These are phyloP conservation scores for Nephila pilipes DNA, from an alignment of 1,140 invertebrate genomes.

Conservation along the genomic window DNA sequence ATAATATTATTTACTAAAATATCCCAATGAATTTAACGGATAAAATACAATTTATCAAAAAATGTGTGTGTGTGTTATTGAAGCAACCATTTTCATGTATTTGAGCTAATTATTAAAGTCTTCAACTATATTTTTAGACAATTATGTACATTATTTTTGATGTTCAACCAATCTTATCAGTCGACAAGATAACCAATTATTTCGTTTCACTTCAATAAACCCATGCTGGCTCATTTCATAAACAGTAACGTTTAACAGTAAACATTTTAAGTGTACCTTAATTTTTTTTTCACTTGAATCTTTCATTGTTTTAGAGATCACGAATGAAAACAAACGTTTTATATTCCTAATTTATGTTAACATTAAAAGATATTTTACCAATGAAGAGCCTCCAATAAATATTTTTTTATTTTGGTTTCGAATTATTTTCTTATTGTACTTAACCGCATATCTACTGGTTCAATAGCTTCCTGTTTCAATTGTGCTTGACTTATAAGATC, in stretches of 20 bases:
- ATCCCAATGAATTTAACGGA: too few species aligned
- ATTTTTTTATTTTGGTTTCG: not conserved
- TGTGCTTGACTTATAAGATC: not conserved
- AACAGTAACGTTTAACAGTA: not conserved
- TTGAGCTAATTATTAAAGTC: too few species aligned
- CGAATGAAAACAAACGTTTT: not conserved
- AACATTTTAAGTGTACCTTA: not conserved
- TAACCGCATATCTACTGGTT: not conserved
- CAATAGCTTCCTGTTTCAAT: not conserved
- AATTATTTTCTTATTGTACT: not conserved
- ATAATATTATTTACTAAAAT: too few species aligned
- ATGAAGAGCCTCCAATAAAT: not conserved
- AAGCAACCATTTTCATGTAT: too few species aligned
- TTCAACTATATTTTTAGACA: too few species aligned
- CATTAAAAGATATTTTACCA: not conserved
- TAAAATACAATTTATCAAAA: too few species aligned
- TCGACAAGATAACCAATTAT: not conserved
- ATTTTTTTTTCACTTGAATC: not conserved
- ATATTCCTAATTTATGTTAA: not conserved
- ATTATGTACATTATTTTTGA: too few species aligned
- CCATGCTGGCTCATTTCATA: not conserved
- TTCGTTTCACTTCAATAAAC: not conserved
- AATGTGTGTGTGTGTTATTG: too few species aligned
- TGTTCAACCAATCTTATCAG: too few species aligned
- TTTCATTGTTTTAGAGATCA: not conserved